phyloP scores from a whole-genome alignment of 2,888 invertebrate species.

The Ischnus inquisitorius region DNA sequence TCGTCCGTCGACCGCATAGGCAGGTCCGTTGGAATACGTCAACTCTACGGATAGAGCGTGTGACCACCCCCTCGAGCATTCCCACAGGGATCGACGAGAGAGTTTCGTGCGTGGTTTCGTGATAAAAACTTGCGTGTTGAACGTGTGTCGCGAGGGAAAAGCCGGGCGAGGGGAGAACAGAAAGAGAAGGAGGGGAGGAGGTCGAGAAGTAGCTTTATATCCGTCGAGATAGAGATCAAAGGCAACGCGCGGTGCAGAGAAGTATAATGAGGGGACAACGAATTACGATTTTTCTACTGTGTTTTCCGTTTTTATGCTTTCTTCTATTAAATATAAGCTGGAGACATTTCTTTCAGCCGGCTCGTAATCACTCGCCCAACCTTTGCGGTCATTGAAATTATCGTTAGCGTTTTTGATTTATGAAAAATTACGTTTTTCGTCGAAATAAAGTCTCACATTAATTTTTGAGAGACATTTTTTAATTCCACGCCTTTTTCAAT shows the following conservation, averaged over 20 bases:
- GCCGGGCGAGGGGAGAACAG: slow-evolving; percentile 15
- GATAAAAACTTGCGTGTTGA: slow-evolving; percentile 52
- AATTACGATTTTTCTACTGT: slow-evolving; percentile 36
- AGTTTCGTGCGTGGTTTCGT: slow-evolving; percentile 51
- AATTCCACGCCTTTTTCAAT: neutral
- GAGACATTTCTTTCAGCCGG: neutral
- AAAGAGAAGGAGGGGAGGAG: neutral
- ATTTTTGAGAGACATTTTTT: neutral
- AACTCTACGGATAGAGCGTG: slow-evolving; percentile 23
- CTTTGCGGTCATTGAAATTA: no score
- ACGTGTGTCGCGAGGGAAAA: slow-evolving; percentile 48
- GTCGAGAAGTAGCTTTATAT: slow-evolving; percentile 42
- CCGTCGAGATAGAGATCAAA: slow-evolving; percentile 48
- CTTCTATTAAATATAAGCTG: neutral
- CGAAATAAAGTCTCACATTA: neutral
- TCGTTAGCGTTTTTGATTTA: no score
- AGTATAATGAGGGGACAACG: slow-evolving; percentile 22
- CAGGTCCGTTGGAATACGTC: slow-evolving; percentile 38
- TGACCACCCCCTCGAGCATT: slow-evolving; percentile 2
- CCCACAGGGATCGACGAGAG: slow-evolving; percentile 37
- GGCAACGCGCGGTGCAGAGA: slow-evolving; percentile 23
- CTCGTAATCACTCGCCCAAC: no score
- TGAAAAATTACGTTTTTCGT: neutral
- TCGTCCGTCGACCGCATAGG: slow-evolving; percentile 8
- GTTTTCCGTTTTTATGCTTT: neutral